Base-by-base conservation (phyloP, 2,113 vertebrate species). In the Lepisosteus oculatus region DNA sequence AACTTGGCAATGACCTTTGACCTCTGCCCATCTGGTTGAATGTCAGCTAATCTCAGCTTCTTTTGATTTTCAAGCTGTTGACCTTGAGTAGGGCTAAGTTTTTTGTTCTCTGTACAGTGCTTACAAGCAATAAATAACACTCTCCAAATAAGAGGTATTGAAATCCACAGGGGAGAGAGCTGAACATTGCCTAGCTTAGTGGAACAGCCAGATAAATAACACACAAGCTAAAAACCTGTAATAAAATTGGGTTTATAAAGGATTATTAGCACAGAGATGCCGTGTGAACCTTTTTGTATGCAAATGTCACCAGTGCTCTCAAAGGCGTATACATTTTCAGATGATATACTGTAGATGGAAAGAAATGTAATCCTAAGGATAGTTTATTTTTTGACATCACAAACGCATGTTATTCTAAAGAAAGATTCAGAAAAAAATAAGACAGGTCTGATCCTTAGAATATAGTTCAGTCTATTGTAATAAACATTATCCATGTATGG, bases 201-300 rank as follows among this genome's bases (percentile, higher is more conserved):
- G 17, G 47, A 4, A 61, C 15, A 61, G 67, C 56, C 54, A 62
- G 72, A 67, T 66, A 73, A 73, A 73, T 55, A 17, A 67, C 45
- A 68, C 55, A 41, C 5, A 9, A n/a, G 68, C n/a, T 70, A 61
- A 57, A 12, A 11, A 43, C 65, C 55, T 15, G 54, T 55, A 59
- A 51, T 70, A 62, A 29, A 72, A 65, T 43, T 6, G 29, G 56
- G 56, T 57, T 68, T 67, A 29, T n/a, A 8, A 47, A 68, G 57
- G 66, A 62, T 68, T 73, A 55, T 45, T 41, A 9, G 15, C 65
- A 68, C 43, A 73, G 68, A 61, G 56, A 29, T 55, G 7, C 13
- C 61, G 9, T 62, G 66, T 55, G 51, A 41, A 55, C 47, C 14
- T 11, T 41, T 54, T 14, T 68, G 51, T 54, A 55, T 54, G 51